phyloP scores from a whole-genome alignment of 2,888 invertebrate genomes.

The Platycheirus albimanus region DNA sequence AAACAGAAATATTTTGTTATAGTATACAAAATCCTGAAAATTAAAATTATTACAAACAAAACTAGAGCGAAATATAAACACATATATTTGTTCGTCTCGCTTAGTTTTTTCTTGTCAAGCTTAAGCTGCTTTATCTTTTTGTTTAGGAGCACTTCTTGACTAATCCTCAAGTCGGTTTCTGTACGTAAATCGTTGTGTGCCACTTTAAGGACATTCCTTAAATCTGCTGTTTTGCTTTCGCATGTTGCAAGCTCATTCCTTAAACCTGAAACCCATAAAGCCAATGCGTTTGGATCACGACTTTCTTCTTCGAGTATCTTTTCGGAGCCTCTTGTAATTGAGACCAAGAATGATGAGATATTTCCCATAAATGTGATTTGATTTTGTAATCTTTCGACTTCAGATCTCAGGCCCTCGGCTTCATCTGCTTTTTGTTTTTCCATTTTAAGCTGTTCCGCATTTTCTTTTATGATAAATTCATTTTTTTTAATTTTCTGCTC shows the following conservation, averaged over 20 bases:
- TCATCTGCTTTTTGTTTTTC: slow-evolving; percentile 84
- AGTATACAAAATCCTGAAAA: too few species aligned
- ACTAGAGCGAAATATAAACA: too few species aligned
- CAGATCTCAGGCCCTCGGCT: slow-evolving; percentile 84
- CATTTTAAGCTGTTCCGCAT: slow-evolving; percentile 82
- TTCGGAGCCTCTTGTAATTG: slow-evolving; percentile 85
- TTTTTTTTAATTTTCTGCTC: slow-evolving; percentile 80
- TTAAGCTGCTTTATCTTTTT: too few species aligned
- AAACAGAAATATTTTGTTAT: too few species aligned
- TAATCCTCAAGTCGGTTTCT: slow-evolving; percentile 78
- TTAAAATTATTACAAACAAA: too few species aligned
- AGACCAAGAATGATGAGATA: slow-evolving; percentile 85
- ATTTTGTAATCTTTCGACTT: slow-evolving; percentile 84
- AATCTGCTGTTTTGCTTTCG: slow-evolving; percentile 82
- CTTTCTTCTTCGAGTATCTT: slow-evolving; percentile 85
- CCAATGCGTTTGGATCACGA: slow-evolving; percentile 85
- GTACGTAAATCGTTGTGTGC: slow-evolving; percentile 82
- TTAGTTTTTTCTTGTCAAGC: too few species aligned
- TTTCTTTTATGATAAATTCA: slow-evolving; percentile 78
- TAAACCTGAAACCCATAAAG: slow-evolving; percentile 85
- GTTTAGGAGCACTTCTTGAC: too few species aligned
- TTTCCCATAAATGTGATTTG: slow-evolving; percentile 84
- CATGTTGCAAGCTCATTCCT: slow-evolving; percentile 84
- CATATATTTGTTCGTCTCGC: too few species aligned
- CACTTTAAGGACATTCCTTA: slow-evolving; percentile 81